phyloP scores from a whole-genome alignment of 2,888 invertebrate genomes.

The Galerucella calmariensis region DNA sequence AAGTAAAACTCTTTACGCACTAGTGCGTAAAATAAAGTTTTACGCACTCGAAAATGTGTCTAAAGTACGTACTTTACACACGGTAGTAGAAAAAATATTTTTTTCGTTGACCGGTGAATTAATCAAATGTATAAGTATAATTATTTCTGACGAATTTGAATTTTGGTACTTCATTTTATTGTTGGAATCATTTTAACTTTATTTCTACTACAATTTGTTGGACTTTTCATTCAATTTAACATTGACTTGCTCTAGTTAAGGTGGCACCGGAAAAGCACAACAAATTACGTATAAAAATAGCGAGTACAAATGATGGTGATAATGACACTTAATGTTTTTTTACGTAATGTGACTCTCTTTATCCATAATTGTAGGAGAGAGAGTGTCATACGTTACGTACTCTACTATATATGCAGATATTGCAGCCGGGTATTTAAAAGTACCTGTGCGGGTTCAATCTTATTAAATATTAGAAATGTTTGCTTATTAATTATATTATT shows the following conservation, averaged over 20 bases:
- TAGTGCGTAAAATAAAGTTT: too few relatives aligned
- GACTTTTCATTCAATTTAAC: not conserved
- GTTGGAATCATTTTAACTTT: too few relatives aligned
- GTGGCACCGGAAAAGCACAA: not conserved
- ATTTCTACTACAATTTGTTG: too few relatives aligned
- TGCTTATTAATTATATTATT: not conserved
- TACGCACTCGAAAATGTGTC: too few relatives aligned
- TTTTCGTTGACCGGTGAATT: too few relatives aligned
- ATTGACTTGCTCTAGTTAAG: not conserved
- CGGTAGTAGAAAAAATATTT: too few relatives aligned
- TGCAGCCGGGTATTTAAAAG: not conserved
- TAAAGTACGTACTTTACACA: too few relatives aligned
- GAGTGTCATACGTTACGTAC: not conserved
- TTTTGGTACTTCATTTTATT: too few relatives aligned
- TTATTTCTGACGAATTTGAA: too few relatives aligned
- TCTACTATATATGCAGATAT: not conserved
- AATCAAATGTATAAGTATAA: too few relatives aligned
- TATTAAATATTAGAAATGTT: not conserved
- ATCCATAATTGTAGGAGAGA: not conserved
- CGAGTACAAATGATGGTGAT: slow-evolving; percentile 22
- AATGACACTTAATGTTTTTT: slow-evolving; percentile 25
- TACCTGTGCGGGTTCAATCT: slow-evolving; percentile 6
- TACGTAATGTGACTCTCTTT: slow-evolving; percentile 26
- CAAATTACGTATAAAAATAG: not conserved
- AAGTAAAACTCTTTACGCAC: too few relatives aligned